Base-by-base conservation (phyloP, 2,113 vertebrate genomes). In the Suricata suricatta region DNA sequence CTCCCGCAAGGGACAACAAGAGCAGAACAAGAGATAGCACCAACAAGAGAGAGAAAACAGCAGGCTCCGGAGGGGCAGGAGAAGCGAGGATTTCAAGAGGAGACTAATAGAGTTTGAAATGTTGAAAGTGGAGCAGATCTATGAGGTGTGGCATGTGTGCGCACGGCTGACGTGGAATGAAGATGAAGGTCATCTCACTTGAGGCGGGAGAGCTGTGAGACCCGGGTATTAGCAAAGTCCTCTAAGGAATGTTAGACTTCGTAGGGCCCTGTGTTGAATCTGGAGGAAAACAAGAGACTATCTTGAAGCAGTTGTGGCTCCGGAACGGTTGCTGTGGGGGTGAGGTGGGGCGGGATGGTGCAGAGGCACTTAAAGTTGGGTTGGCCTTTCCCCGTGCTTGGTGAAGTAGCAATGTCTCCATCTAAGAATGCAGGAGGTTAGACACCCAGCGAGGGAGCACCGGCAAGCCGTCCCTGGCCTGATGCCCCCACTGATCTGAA, bases 91-190 rank as follows among this genome's bases (percentile, higher is more conserved):
- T 76, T 92, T 84, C 68, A 31, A 94, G 31, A 57, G 60, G 80
- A 95, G 38, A n/a, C 92, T 80, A 57, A 92, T 29, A 15, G 87
- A 82, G 80, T 96, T 35, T 92, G 96, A 94, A 93, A 94, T 33
- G 5, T 0, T 41, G 23, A 33, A 87, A 88, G 76, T 41, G 76
- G 92, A 90, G 35, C 74, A 68, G 87, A 64, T 87, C 95, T 93
- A 72, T 81, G 41, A 92, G 79, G 84, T 81, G 57, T 77, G 96
- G 83, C 80, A 4, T 72, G 74, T 85, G 77, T 94, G 85, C 31
- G 54, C 72, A 82, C 66, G 63, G 93, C 52, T 35, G 12, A 93
- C 33, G 71, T 52, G 47, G 35, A 76, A 38, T 52, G 79, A 91
- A 64, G 83, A 80, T 38, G 68, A 95, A 92, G 96, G 94, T 72